phyloP scores from a whole-genome alignment of 64 coral and sea anemone species.

The Montipora sp. region DNA sequence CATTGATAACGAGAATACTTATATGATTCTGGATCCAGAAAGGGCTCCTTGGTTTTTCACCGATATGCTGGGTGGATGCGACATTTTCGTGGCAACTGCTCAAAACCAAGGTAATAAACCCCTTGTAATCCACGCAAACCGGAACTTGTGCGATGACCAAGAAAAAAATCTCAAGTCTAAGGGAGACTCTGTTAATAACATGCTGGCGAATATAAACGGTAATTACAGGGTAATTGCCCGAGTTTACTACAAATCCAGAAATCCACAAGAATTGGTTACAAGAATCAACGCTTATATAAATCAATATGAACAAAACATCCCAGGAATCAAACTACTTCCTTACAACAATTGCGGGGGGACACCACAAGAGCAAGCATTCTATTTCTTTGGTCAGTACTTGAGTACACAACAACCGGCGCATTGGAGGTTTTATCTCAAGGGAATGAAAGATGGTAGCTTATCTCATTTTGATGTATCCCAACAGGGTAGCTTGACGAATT shows the following conservation, averaged over 20 bases:
- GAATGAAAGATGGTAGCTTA: too few relatives aligned
- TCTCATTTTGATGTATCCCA: too few relatives aligned
- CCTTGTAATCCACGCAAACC: conserved; percentile 1
- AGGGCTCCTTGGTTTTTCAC: not conserved
- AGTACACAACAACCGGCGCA: too few relatives aligned
- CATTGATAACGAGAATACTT: not conserved
- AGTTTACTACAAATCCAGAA: not conserved
- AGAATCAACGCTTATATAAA: too few relatives aligned
- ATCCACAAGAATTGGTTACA: too few relatives aligned
- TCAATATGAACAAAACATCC: too few relatives aligned
- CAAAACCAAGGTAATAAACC: not conserved
- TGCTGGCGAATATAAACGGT: not conserved
- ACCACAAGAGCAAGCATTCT: too few relatives aligned
- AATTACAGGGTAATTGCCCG: not conserved
- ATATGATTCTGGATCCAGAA: not conserved
- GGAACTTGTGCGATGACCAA: not conserved
- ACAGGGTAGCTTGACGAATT: too few relatives aligned
- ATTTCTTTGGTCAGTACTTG: too few relatives aligned
- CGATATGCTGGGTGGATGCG: not conserved
- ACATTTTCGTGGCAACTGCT: not conserved
- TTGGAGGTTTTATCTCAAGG: too few relatives aligned
- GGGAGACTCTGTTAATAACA: not conserved
- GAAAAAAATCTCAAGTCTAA: not conserved
- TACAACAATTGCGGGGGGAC: too few relatives aligned
- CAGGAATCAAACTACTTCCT: too few relatives aligned